These are phyloP conservation scores for Stramonita haemastoma DNA, from an alignment of 2,888 invertebrate genomes.

Conservation along the genomic window DNA sequence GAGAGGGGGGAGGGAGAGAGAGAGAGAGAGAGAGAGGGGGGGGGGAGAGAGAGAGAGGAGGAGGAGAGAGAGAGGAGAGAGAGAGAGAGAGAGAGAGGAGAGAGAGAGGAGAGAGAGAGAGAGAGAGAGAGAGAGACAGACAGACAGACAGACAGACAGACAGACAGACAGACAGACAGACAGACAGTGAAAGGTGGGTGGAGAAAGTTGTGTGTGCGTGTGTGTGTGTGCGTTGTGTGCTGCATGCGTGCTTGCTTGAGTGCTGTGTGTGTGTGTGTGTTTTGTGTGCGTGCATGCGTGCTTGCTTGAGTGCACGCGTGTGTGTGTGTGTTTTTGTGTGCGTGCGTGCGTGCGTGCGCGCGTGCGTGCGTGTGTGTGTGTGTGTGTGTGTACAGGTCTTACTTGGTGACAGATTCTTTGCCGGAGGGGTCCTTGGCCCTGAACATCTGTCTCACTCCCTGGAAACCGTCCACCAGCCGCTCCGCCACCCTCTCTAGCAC, in stretches of 20 bases:
- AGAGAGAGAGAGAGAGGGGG: too few relatives aligned
- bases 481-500: slow-evolving; percentile 63
- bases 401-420: slow-evolving; percentile 67
- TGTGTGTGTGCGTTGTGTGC: neutral
- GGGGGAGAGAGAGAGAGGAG: too few relatives aligned
- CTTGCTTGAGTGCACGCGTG: neutral
- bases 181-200: neutral
- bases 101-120: too few relatives aligned
- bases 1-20: neutral
- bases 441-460: slow-evolving; percentile 69
- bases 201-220: neutral
- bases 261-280: neutral
- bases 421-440: slow-evolving; percentile 66
- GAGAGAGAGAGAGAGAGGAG: too few relatives aligned
- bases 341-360: neutral
- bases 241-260: neutral
- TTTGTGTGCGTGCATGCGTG: neutral
- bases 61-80: too few relatives aligned
- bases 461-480: slow-evolving; percentile 63
- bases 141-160: neutral
- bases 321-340: neutral
- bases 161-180: neutral
- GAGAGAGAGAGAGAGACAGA: neutral
- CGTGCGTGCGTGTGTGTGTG: neutral
- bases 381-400: slow-evolving; percentile 30